A percentile compares a stretch with the other conserved stretches of the same genome.
These are phyloP conservation scores for Mergus octosetaceus DNA, from an alignment of 2,797 vertebrate species.

Conservation along the genomic window DNA sequence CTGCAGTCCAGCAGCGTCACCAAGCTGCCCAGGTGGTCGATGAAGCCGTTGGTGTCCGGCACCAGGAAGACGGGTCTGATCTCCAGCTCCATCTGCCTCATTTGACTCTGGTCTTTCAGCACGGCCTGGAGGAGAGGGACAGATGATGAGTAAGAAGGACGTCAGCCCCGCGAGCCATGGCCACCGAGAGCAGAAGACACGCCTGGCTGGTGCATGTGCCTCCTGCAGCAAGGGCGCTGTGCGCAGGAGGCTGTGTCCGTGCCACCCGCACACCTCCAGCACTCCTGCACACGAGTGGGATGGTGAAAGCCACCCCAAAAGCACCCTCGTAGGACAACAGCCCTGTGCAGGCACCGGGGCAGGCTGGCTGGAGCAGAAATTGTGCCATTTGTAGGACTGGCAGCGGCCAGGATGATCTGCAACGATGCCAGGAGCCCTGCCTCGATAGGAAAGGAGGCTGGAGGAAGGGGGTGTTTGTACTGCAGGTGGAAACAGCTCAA, in stretches of 20 bases:
- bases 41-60: conserved; percentile 97
- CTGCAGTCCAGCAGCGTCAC: conserved; percentile 86
- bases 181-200: conserved; percentile 27
- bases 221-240: rapidly evolving
- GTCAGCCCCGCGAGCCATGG: background rate
- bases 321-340: background rate
- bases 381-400: background rate
- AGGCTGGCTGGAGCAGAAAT: background rate
- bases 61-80: conserved; percentile 94
- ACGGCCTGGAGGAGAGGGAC: conserved; percentile 84
- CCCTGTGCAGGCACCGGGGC: background rate
- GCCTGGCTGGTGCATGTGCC: rapidly evolving
- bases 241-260: background rate
- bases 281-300: rapidly evolving
- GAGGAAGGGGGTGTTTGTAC: background rate
- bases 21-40: conserved; percentile 92
- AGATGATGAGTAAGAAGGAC: background rate
- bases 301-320: background rate
- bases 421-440: background rate
- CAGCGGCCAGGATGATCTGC: background rate
- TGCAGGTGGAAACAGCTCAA: background rate
- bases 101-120: conserved; percentile 88
- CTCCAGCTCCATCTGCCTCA: conserved; percentile 93
- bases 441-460: background rate
- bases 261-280: background rate